These are phyloP conservation scores for Bombus confusus DNA, from an alignment of 1,140 invertebrate species.

Conservation along the genomic window DNA sequence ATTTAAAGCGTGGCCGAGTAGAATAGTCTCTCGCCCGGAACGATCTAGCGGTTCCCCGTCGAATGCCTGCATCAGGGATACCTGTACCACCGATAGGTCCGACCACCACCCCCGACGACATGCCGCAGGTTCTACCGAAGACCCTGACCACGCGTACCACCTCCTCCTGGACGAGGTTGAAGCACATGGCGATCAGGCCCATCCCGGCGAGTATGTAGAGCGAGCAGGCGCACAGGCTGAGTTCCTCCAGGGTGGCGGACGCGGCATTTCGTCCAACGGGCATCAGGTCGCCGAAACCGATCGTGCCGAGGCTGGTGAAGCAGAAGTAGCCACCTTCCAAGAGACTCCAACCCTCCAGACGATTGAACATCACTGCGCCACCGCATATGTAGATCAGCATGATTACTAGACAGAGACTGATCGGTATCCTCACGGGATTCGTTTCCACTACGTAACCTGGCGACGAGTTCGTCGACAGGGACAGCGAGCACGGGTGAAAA, in stretches of 20 bases:
- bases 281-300: constrained; percentile 93
- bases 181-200: constrained; percentile 98
- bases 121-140: constrained; percentile 82
- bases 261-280: constrained; percentile 88
- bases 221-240: constrained; percentile 90
- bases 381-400: constrained; percentile 95
- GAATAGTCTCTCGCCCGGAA: constrained; percentile 22
- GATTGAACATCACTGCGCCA: constrained; percentile 95
- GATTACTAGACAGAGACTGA: constrained; percentile 94
- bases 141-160: constrained; percentile 87
- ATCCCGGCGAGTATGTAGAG: constrained; percentile 97
- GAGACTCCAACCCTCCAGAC: constrained; percentile 94
- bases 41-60: constrained; percentile 58
- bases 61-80: constrained; percentile 72
- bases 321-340: constrained; percentile 96
- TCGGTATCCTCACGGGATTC: constrained; percentile 88
- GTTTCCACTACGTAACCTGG: constrained; percentile 71
- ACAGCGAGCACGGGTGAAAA: constrained; percentile 75
- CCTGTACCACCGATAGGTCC: constrained; percentile 78
- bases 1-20: constrained; percentile 14
- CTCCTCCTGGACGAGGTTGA: constrained; percentile 97
- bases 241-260: constrained; percentile 88
- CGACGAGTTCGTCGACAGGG: constrained; percentile 72
- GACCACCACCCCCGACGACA: constrained; percentile 76
- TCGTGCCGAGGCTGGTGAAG: constrained; percentile 95